Base-by-base conservation (phyloP, 2,113 vertebrate genomes). In the Macrotis lagotis region DNA sequence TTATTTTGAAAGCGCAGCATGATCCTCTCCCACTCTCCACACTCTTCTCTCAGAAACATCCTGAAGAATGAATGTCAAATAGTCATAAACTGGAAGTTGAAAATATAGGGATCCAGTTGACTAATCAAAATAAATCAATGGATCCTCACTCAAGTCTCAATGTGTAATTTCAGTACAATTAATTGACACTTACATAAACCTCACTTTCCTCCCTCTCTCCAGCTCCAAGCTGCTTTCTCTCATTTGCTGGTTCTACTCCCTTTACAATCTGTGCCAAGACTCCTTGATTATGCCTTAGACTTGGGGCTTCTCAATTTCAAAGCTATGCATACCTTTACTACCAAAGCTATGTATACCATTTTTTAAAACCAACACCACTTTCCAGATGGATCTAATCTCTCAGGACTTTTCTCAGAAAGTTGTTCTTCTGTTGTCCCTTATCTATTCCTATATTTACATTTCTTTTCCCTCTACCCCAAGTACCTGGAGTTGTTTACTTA, bases 1-100 rank as follows among this genome's bases (percentile, higher is more conserved):
- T 95, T 96, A 93, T 95, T 92, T 94, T 97, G 92, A 91, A 92
- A 83, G n/a, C n/a, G 9, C 19, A 22, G n/a, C 44, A 24, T 83
- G n/a, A 83, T 83, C 66, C 66, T 83, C 66, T 19, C 19, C n/a
- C 66, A 83, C 66, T 83, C 66, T 44, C 66, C 66, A 74, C 52
- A 11, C 55, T 50, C 90, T 90, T 89, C 89, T 95, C 48, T 93
- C 25, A 49, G 28, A 95, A 94, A 94, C 48, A 37, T 5, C 7
- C 48, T 92, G 51, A 19, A 89, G 48, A 90, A 94, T 53, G 52
- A 88, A 91, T 83, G 52, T 92, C 95, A 96, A 49, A 50, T 91
- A 66, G 59, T 94, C 96, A 94, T 52, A 89, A 44, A 89, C 26
- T 25, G 92, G 55, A 59, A 37, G 51, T 91, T 50, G 50, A 96